Conservation (phyloP, 2,797 vertebrate species). For the Lagodon rhomboides region DNA sequence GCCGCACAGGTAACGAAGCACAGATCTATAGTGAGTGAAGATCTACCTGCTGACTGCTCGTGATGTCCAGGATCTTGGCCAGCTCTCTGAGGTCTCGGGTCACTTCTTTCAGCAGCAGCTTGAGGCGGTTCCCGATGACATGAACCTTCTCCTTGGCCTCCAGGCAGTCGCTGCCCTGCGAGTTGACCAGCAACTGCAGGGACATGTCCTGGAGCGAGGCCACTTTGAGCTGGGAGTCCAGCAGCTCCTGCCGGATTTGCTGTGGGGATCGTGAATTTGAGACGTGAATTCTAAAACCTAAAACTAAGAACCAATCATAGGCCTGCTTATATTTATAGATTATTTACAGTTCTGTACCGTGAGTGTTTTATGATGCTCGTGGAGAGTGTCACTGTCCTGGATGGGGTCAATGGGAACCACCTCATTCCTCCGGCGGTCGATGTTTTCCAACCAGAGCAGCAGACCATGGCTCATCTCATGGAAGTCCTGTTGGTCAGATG, state of each 20-base stretch:
- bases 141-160: constrained; percentile 99
- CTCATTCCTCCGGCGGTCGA: constrained; percentile 96
- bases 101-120: constrained; percentile 94
- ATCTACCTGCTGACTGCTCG: constrained; percentile 94
- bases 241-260: constrained; percentile 95
- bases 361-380: constrained; percentile 91
- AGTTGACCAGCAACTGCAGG: constrained; percentile 90
- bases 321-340: background rate
- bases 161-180: constrained; percentile 93
- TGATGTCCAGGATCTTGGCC: constrained; percentile 91
- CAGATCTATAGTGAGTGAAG: background rate
- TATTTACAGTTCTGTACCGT: constrained; percentile 79
- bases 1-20: background rate
- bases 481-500: constrained; percentile 88
- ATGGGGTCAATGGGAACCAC: constrained; percentile 91
- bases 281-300: background rate
- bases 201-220: constrained; percentile 96
- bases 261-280: constrained; percentile 61
- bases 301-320: too few species aligned
- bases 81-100: constrained; percentile 91
- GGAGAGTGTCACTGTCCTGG: constrained; percentile 88
- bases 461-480: constrained; percentile 97
- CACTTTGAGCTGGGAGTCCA: constrained; percentile 94
- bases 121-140: constrained; percentile 97
- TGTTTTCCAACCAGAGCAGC: constrained; percentile 98